These are phyloP conservation scores for Arctocebus calabarensis DNA, from an alignment of 2,797 vertebrate species.

Conservation along the genomic window DNA sequence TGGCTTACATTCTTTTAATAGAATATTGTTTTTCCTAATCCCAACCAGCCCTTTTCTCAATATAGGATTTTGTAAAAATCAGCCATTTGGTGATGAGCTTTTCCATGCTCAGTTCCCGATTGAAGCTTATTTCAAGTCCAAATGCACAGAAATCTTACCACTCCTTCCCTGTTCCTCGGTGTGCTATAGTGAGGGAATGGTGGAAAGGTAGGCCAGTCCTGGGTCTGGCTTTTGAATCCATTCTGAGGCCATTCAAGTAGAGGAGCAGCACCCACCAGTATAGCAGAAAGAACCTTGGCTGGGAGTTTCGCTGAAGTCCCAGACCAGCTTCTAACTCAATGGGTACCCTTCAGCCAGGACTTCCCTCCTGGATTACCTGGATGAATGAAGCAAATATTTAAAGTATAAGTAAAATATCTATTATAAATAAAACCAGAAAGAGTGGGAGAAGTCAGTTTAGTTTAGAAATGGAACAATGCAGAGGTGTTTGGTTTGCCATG, in stretches of 20 bases:
- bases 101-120: background rate
- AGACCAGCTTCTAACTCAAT: background rate
- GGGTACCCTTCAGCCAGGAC: background rate
- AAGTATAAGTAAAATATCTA: constrained; percentile 4
- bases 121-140: too few species aligned
- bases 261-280: background rate
- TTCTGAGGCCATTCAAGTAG: background rate
- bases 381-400: background rate
- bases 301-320: background rate
- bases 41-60: background rate
- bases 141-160: too few species aligned
- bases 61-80: background rate
- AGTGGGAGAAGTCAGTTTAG: background rate
- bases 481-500: background rate
- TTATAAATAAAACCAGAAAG: constrained; percentile 7
- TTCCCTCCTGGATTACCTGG: background rate
- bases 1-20: background rate
- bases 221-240: background rate
- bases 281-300: background rate
- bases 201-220: background rate
- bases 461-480: background rate
- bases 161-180: too few species aligned
- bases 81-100: background rate
- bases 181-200: too few species aligned
- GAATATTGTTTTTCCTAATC: background rate